phyloP scores from a whole-genome alignment of 1,140 invertebrate species.

The Scaptomyza graminum region DNA sequence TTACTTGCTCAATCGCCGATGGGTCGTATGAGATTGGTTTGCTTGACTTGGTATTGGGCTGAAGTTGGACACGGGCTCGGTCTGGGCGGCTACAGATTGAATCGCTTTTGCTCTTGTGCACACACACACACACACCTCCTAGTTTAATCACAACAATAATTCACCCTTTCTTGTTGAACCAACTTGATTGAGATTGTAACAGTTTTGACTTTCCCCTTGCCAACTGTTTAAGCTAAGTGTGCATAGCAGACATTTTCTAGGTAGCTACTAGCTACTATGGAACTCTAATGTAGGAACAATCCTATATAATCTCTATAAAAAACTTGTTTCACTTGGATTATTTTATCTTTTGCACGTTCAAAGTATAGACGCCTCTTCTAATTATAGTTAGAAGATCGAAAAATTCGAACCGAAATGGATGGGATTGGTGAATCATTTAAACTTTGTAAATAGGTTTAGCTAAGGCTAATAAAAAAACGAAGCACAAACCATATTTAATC shows the following conservation, averaged over 20 bases:
- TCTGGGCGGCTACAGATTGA: slow-evolving; percentile 21
- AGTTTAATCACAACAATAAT: slow-evolving; percentile 77
- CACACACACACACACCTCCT: slow-evolving; percentile 23
- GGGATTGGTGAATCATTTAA: no score
- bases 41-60: slow-evolving; percentile 26
- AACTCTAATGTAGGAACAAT: not conserved
- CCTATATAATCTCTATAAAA: not conserved
- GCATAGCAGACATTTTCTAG: not conserved
- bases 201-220: not conserved
- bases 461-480: no score
- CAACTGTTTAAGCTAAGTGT: not conserved
- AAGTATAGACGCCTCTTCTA: no score
- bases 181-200: slow-evolving; percentile 17
- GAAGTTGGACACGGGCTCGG: slow-evolving; percentile 26
- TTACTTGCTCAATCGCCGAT: slow-evolving; percentile 22
- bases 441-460: no score
- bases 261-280: no score
- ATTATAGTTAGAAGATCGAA: no score
- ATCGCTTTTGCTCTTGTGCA: slow-evolving; percentile 27
- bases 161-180: slow-evolving; percentile 59
- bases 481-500: no score
- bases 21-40: slow-evolving; percentile 38
- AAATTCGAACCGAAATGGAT: no score
- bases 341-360: no score
- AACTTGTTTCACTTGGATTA: not conserved